Evolutionary conservation across 2,113 vertebrate genomes (phyloP).

Genomic region (Gallinago jamesoni): DNA sequence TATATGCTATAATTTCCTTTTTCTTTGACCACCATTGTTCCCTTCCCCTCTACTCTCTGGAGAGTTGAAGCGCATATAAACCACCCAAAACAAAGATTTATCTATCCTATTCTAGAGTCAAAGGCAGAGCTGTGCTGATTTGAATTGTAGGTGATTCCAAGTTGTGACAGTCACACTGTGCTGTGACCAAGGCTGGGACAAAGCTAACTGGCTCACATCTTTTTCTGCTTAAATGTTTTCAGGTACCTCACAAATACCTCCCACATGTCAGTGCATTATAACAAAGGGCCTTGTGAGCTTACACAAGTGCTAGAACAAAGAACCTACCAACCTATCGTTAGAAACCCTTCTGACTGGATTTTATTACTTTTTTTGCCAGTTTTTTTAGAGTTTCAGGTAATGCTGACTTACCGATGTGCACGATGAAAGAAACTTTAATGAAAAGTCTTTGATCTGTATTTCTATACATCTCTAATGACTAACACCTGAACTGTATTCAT

Average conservation of each 20-base stretch:
- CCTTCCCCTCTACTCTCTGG: background rate
- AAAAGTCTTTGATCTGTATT: background rate
- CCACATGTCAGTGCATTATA: fast-evolving
- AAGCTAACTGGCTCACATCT: background rate
- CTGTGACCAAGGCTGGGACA: background rate
- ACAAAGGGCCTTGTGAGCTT: background rate
- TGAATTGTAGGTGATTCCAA: background rate
- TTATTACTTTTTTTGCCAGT: fast-evolving
- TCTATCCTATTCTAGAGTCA: background rate
- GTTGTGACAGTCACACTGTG: background rate
- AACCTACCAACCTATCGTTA: background rate
- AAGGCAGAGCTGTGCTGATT: background rate
- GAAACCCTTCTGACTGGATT: background rate
- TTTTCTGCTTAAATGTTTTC: background rate
- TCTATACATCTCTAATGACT: background rate
- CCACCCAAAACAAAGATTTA: background rate
- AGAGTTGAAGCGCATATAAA: background rate
- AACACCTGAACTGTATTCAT: background rate
- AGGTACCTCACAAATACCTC: background rate
- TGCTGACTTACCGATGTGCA: background rate
- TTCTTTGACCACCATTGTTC: background rate
- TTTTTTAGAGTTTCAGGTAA: background rate
- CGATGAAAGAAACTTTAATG: background rate
- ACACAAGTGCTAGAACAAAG: background rate
- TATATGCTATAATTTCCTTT: background rate